These are phyloP conservation scores for Tychaedon coryphoeus DNA, from an alignment of 2,113 vertebrate genomes.

Conservation along the genomic window DNA sequence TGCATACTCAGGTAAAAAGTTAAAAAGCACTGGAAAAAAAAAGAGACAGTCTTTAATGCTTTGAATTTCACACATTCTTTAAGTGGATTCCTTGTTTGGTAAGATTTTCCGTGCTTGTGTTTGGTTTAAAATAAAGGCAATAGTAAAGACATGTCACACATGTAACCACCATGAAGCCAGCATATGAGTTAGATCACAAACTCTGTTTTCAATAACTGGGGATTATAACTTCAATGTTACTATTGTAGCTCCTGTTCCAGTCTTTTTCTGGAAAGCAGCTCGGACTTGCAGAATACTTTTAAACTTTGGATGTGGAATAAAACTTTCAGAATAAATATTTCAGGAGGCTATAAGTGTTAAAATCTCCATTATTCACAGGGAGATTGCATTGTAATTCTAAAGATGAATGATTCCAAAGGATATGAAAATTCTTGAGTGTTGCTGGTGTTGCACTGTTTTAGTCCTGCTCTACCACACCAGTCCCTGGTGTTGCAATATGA, in stretches of 20 bases:
- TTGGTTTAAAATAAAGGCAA: not conserved
- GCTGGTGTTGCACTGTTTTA: not conserved
- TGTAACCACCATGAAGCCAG: not conserved
- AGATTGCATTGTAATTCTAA: not conserved
- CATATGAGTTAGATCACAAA: not conserved
- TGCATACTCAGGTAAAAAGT: not conserved
- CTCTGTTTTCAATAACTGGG: not conserved
- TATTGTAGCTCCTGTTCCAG: not conserved
- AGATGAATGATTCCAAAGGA: not conserved
- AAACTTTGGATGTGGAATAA: not conserved
- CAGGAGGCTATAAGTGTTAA: not conserved
- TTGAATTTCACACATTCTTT: not conserved
- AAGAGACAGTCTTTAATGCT: not conserved
- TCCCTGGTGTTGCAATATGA: not conserved
- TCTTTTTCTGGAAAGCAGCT: not conserved
- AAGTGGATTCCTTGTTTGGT: not conserved
- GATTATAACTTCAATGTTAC: not conserved
- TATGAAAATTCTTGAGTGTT: not conserved
- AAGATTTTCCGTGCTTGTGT: not conserved
- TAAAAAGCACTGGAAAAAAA: not conserved
- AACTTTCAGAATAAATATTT: not conserved
- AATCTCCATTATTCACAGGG: not conserved
- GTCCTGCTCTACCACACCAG: not conserved
- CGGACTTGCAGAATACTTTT: not conserved
- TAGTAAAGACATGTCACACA: not conserved